Evolutionary conservation across 2,797 vertebrate genomes (phyloP), one percentile per base, ranked within the genome.

Genomic region (Megaceryle alcyon): DNA sequence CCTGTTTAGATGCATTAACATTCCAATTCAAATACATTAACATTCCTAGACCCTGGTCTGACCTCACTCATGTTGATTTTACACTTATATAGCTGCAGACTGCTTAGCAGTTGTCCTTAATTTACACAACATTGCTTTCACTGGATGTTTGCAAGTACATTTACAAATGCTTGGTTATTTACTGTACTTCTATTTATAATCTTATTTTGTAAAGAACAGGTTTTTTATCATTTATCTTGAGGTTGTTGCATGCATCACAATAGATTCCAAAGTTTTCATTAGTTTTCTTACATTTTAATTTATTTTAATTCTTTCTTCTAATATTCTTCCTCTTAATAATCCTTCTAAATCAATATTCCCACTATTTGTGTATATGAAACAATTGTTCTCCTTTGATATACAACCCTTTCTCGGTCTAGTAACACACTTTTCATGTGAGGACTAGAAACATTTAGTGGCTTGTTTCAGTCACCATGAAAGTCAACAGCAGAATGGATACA

Each of bases 61-160:
- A 94, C 90, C 86, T 95, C 86, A 61, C 41, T 90, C 86, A n/a
- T 84, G 78, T 77, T 94, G 87, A 94, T 91, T 96, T 96, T 93
- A 84, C 68, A 71, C 60, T 95, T 96, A 82, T 10, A 29, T 94
- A 95, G 92, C 88, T 88, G 63, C 73, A 95, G 73, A 90, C 87
- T 94, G 64, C 82, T 76, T 72, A 76, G 43, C 39, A 83, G 29
- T 75, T 93, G 82, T 93, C 82, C 91, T 93, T 88, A 92, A 94
- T 79, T 92, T 94, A 90, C 87, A 84, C 63, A 63, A 61, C 48
- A 37, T 81, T 82, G 69, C n/a, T 94, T 90, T 54, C 86, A 83
- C 39, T 79, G 43, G 20, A 19, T 78, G 15, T 70, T 91, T 95
- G n/a, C 54, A 79, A 69, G 12, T 53, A 53, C 66, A 61, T 88